Percentiles rank a stretch among this genome's conserved stretches.
Evolutionary conservation across 2,888 invertebrate species (phyloP).

Genomic region (Hypercompe scribonia): DNA sequence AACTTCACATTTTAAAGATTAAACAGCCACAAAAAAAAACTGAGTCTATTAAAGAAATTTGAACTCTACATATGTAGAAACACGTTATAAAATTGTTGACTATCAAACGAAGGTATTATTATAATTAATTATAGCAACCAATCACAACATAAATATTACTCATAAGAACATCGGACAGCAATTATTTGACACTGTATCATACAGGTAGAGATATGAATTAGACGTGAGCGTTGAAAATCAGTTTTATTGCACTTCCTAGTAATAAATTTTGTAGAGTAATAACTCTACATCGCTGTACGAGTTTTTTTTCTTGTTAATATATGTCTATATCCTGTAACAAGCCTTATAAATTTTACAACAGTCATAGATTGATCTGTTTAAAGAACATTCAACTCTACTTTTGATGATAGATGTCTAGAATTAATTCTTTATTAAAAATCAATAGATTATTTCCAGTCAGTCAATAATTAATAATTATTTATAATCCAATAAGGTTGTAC

Average conservation of each 20-base stretch:
- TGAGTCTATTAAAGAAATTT: conserved; percentile 13
- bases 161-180: conserved; percentile 38
- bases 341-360: conserved; percentile 23
- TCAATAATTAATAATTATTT: no score
- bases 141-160: conserved; percentile 44
- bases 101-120: conserved; percentile 16
- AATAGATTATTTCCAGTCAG: neutral
- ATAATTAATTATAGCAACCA: conserved; percentile 35
- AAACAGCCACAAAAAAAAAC: neutral
- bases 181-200: conserved; percentile 41
- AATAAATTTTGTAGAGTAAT: conserved; percentile 49
- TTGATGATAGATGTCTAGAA: neutral
- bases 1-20: conserved; percentile 22
- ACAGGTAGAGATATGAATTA: conserved; percentile 33
- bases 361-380: conserved; percentile 18
- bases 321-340: conserved; percentile 29
- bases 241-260: conserved; percentile 52
- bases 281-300: conserved; percentile 23
- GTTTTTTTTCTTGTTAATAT: conserved; percentile 6
- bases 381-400: conserved; percentile 15
- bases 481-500: no score
- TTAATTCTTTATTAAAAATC: neutral
- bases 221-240: conserved; percentile 42
- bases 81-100: conserved; percentile 12
- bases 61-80: neutral